Conservation (phyloP, 2,888 invertebrate species). For the Hermaeophaga mercurialis region DNA sequence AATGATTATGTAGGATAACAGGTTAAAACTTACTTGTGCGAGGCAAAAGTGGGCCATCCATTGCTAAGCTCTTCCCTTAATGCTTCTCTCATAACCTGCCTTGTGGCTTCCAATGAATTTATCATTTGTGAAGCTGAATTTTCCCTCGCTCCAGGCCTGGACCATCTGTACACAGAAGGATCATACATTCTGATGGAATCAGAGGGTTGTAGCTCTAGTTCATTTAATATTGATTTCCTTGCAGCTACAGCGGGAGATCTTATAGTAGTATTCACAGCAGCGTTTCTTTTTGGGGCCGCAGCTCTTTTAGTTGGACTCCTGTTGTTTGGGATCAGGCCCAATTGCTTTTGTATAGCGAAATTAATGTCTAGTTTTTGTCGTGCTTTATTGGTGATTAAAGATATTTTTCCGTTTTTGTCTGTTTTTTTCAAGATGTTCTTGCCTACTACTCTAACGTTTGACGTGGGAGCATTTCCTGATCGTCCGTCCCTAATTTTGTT, state of each 20-base stretch:
- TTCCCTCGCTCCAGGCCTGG: slow-evolving; percentile 41
- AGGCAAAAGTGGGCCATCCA: slow-evolving; percentile 43
- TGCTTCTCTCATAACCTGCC: slow-evolving; percentile 42
- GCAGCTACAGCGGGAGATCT: slow-evolving; percentile 1
- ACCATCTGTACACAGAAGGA: slow-evolving; percentile 46
- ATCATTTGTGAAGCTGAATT: slow-evolving; percentile 46
- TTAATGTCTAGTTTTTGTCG: slow-evolving; percentile 50
- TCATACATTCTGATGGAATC: slow-evolving; percentile 38
- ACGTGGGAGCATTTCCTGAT: slow-evolving; percentile 41
- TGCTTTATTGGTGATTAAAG: slow-evolving; percentile 59
- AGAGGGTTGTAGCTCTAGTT: slow-evolving; percentile 40
- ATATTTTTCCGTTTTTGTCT: slow-evolving; percentile 62
- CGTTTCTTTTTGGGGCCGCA: slow-evolving; percentile 33
- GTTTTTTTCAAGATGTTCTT: slow-evolving; percentile 60
- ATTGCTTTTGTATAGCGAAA: slow-evolving; percentile 53
- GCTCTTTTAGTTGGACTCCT: slow-evolving; percentile 27
- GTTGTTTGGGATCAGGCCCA: slow-evolving; percentile 47
- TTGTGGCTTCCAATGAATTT: slow-evolving; percentile 42
- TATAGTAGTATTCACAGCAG: slow-evolving; percentile 27
- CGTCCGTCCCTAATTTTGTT: slow-evolving; percentile 66
- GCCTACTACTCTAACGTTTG: slow-evolving; percentile 54
- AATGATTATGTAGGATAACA: too few species aligned
- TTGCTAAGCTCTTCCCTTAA: slow-evolving; percentile 41
- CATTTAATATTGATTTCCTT: slow-evolving; percentile 49
- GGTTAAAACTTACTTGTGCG: slow-evolving; percentile 37